A percentile compares a stretch with the other conserved stretches of the same genome.
These are phyloP conservation scores for Streblospio benedicti DNA, from an alignment of 1,140 invertebrate genomes.

Conservation along the genomic window DNA sequence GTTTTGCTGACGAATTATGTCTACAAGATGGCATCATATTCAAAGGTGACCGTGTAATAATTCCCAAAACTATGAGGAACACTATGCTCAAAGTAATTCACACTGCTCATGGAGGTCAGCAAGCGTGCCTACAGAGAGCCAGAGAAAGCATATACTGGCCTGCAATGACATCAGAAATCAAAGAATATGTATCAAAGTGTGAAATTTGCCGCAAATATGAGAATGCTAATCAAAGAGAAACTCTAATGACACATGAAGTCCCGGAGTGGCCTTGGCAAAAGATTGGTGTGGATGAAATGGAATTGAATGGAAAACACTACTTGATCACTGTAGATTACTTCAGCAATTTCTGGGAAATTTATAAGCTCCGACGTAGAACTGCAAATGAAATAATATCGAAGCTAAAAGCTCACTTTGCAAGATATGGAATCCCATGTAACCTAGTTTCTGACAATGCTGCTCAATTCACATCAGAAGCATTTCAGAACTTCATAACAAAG, in stretches of 20 bases:
- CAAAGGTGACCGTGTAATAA: no score
- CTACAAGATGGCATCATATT: no score
- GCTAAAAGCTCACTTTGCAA: background rate
- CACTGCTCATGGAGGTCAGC: no score
- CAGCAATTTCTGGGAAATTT: slow-evolving; percentile 8
- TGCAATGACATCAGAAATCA: no score
- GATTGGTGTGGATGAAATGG: slow-evolving; percentile 1
- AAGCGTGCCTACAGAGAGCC: no score
- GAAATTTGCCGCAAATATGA: no score
- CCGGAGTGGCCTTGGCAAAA: slow-evolving; percentile 7
- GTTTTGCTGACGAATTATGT: no score
- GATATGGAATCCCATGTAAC: background rate
- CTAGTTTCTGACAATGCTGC: slow-evolving; percentile 7
- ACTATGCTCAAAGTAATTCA: no score
- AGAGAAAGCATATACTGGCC: no score
- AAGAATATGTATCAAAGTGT: no score
- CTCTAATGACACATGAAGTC: background rate
- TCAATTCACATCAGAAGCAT: slow-evolving; percentile 1
- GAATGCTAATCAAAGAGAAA: no score
- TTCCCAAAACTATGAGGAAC: no score
- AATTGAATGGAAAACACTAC: slow-evolving; percentile 1
- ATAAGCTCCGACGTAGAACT: background rate
- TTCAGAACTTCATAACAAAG: background rate
- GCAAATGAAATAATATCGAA: background rate
- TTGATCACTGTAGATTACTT: slow-evolving; percentile 9